These are phyloP conservation scores for Pangasius larnaudii DNA, from an alignment of 2,797 vertebrate species.

Conservation along the genomic window DNA sequence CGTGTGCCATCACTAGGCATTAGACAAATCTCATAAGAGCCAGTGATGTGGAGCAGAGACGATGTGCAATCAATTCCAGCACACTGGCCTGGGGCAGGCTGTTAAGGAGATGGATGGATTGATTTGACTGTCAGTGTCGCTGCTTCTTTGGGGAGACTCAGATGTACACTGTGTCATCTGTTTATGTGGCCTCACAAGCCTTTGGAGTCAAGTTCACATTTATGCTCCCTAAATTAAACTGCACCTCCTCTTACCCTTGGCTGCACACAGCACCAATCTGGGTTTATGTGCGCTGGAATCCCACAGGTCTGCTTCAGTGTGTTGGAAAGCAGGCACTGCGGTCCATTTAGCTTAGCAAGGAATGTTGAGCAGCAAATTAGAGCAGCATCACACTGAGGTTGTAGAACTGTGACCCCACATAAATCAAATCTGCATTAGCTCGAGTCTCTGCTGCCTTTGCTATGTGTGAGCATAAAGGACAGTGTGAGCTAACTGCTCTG, in stretches of 20 bases:
- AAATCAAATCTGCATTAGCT: constrained; percentile 52
- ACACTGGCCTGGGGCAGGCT: constrained; percentile 59
- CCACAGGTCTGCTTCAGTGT: constrained; percentile 47
- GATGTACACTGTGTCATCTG: constrained; percentile 59
- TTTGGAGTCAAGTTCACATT: constrained; percentile 64
- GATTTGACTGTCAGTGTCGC: constrained; percentile 62
- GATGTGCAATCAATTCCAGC: constrained; percentile 64
- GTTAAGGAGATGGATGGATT: constrained; percentile 69
- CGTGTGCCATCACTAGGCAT: constrained; percentile 44
- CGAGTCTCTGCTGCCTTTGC: constrained; percentile 23
- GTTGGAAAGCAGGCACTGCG: constrained; percentile 35
- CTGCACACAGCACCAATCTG: constrained; percentile 53
- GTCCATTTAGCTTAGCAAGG: constrained; percentile 50
- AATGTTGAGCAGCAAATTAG: constrained; percentile 36
- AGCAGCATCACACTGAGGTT: constrained; percentile 33
- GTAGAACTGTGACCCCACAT: constrained; percentile 39
- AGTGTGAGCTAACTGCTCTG: constrained; percentile 26
- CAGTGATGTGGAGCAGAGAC: constrained; percentile 55
- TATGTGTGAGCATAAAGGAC: constrained; percentile 36
- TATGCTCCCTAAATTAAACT: constrained; percentile 65
- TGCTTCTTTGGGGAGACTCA: constrained; percentile 44
- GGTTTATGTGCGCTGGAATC: constrained; percentile 37
- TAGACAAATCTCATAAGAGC: constrained; percentile 60
- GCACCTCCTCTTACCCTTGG: constrained; percentile 60
- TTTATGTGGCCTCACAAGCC: constrained; percentile 53